A percentile compares a stretch with the other conserved stretches of the same genome.
phyloP scores from a whole-genome alignment of 2,888 invertebrate genomes.

The Megamerina dolium region DNA sequence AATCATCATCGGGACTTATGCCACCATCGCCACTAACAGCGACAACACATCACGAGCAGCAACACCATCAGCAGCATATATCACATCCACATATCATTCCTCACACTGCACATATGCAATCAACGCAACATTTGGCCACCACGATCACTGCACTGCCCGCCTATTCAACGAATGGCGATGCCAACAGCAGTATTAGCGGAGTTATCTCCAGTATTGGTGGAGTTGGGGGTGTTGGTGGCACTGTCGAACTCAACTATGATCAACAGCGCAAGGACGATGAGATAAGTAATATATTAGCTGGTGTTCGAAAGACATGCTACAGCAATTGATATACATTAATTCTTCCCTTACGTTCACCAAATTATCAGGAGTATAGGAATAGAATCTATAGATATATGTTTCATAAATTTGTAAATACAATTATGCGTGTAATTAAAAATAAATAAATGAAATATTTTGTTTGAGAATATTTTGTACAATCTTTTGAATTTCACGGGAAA shows the following conservation, averaged over 20 bases:
- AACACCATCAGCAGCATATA: conserved; percentile 16
- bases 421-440: no score
- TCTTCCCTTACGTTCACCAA: no score
- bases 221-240: conserved; percentile 18
- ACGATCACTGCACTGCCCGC: not conserved
- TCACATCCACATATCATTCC: conserved; percentile 14
- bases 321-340: conserved; percentile 57
- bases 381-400: no score
- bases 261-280: conserved; percentile 73
- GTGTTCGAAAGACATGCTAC: conserved; percentile 81
- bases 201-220: conserved; percentile 7
- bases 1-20: conserved; percentile 11
- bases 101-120: conserved; percentile 16
- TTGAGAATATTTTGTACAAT: no score
- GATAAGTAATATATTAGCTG: conserved; percentile 83
- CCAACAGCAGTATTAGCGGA: conserved; percentile 16
- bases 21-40: conserved; percentile 15
- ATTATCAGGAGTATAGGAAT: no score
- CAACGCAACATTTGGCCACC: conserved; percentile 11
- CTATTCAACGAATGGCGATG: conserved; percentile 7
- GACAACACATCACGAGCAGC: no score
- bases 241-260: conserved; percentile 32
- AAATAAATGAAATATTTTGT: no score
- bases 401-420: no score
- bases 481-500: no score